Evolutionary conservation across 1,140 invertebrate species (phyloP).

Genomic region (Trichonephila inaurata): DNA sequence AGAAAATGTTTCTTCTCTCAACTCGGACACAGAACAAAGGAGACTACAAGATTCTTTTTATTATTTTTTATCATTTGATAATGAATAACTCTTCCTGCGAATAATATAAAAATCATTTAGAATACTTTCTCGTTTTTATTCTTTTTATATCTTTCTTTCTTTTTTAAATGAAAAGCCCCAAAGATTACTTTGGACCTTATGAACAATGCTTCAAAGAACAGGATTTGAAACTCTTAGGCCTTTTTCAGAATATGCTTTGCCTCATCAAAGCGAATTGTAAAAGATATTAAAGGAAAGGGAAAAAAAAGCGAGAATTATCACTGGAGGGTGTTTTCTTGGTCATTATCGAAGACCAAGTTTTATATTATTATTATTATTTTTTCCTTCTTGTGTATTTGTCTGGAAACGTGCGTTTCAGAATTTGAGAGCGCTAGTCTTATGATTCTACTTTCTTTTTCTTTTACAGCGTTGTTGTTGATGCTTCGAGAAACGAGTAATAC

Average conservation of each 20-base stretch:
- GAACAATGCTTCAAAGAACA: constrained; percentile 49
- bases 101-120: constrained; percentile 55
- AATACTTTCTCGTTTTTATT: not conserved
- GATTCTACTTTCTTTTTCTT: not conserved
- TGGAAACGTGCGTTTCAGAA: constrained; percentile 17
- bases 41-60: constrained; percentile 8
- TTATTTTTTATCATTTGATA: not conserved
- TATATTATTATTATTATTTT: not conserved
- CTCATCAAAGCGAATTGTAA: constrained; percentile 41
- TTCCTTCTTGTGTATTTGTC: not conserved
- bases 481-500: not conserved
- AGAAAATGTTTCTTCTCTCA: constrained; percentile 34
- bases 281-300: not conserved
- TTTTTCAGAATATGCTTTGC: not conserved
- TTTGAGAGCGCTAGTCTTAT: not conserved
- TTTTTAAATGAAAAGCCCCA: constrained; percentile 43
- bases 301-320: not conserved
- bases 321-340: constrained; percentile 29
- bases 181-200: constrained; percentile 36
- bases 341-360: constrained; percentile 8
- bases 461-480: not conserved
- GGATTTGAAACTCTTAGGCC: constrained; percentile 29
- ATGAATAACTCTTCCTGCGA: not conserved
- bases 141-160: not conserved
- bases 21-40: constrained; percentile 30